Base-by-base conservation (phyloP, 1,140 invertebrate species). In the Drosophila ficusphila region DNA sequence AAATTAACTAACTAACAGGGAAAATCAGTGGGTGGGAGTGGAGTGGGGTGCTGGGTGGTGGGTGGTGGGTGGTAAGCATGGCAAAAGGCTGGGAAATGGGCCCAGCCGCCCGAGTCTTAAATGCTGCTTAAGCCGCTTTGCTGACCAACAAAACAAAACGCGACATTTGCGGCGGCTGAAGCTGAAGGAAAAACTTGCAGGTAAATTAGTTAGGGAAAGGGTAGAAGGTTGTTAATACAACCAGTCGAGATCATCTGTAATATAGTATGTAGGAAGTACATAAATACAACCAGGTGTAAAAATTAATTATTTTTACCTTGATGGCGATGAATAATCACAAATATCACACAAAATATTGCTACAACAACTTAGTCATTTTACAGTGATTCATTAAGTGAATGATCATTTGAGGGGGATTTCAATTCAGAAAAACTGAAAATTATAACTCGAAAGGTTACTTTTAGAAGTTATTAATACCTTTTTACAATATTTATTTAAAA, bases 1-100 rank as follows among this genome's bases (percentile, higher is more conserved):
- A 86, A 86, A 86, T 86, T 79, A 79, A 86, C 73, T 54, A 79
- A 72, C 62, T 61, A 65, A 74, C 75, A 27, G 46, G 27, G 27
- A 29, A 6, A 12, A 11, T 8, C 5, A 2, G 21, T 2, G 18
- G 29, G 19, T 0, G 19, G n/a, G 19, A n/a, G n/a, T 9, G 12
- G 3, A 1, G 14, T 2, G 14, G n/a, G 11, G 16, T 19, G 14
- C 0, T n/a, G n/a, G n/a, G n/a, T n/a, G n/a, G n/a, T n/a, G n/a
- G n/a, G n/a, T n/a, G n/a, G n/a, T n/a, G n/a, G n/a, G n/a, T n/a
- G n/a, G n/a, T n/a, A n/a, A n/a, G 21, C 3, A 14, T 18, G n/a
- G 18, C n/a, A 16, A n/a, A 0, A 1, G 14, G 1, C 19, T 23
- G 21, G 33, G 9, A 14, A 34, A 44, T 44, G 23, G n/a, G n/a